Evolutionary conservation across 1,140 invertebrate species (phyloP).

Genomic region (Hormaphis cornu): DNA sequence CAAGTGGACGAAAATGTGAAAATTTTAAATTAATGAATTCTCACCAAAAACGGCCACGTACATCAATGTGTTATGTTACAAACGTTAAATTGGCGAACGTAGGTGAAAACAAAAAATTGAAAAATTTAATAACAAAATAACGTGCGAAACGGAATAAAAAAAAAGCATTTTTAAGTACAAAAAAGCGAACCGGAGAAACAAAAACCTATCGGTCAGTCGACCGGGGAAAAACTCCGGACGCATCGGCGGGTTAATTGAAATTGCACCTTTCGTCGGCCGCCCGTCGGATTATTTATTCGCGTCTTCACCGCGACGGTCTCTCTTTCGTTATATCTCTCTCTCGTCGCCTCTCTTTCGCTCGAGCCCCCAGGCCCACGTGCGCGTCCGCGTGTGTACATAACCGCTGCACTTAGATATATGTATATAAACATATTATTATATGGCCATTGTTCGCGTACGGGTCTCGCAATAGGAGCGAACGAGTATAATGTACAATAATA

Average conservation of each 20-base stretch:
- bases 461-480: background rate
- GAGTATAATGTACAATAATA: background rate
- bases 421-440: background rate
- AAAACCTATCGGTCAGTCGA: background rate
- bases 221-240: constrained; percentile 7
- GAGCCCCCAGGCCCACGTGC: background rate
- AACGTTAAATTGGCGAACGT: too few species aligned
- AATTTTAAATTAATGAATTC: too few species aligned
- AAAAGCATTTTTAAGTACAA: background rate
- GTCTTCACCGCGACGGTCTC: too few species aligned
- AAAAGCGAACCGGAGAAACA: background rate
- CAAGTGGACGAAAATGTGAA: too few species aligned
- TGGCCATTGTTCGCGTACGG: constrained; percentile 20
- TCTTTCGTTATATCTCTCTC: background rate
- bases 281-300: constrained; percentile 20
- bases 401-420: too few species aligned
- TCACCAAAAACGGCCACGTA: too few species aligned
- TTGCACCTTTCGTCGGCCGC: constrained; percentile 25
- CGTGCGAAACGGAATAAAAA: background rate
- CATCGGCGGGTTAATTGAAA: constrained; percentile 16
- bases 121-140: too few species aligned
- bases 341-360: background rate
- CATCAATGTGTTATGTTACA: too few species aligned
- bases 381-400: background rate
- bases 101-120: background rate